Evolutionary conservation across 2,113 vertebrate species (phyloP), one percentile per base, ranked within the genome.

Genomic region (Rhinogobius similis): DNA sequence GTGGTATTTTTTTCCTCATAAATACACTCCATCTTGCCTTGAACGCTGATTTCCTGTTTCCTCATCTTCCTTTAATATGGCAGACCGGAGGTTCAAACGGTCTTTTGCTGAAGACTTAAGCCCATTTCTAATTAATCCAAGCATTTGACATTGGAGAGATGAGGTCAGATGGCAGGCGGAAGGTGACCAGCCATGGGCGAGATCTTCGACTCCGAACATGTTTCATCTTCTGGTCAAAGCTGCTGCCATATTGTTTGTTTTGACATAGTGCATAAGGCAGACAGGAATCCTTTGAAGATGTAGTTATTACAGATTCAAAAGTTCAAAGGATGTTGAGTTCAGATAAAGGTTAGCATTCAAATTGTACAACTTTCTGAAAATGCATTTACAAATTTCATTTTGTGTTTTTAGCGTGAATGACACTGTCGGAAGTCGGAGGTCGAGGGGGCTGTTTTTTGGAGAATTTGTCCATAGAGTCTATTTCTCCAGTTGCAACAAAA

Each of bases 61-160:
- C 41, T 67, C 75, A 81, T 65, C 36, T 74, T 68, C 32, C 61
- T 73, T 80, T 75, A 72, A 86, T 80, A 53, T 61, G 62, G 23
- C 76, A 20, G 43, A 18, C 43, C 20, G 43, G 16, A 1, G 67
- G 75, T 81, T 84, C 72, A 78, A 81, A 82, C 79, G 82, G 67
- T 81, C 77, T 75, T 62, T 67, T 81, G 65, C 70, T 78, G 58
- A 23, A 78, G 72, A 67, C 75, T 70, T 81, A 81, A 72, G 65
- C 70, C 68, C 26, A 74, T 76, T 75, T 81, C 62, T 82, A 85
- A 85, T 87, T 77, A 81, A 81, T 81, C 63, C 74, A 71, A 46
- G 43, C 7, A 16, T 69, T 62, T 27, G 80, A 78, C 58, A 72
- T 72, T n/a, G 27, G 21, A 71, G 56, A 66, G 61, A 73, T 27